Base-by-base conservation (phyloP, 2,888 invertebrate genomes). In the Leptodirus hochenwartii region DNA sequence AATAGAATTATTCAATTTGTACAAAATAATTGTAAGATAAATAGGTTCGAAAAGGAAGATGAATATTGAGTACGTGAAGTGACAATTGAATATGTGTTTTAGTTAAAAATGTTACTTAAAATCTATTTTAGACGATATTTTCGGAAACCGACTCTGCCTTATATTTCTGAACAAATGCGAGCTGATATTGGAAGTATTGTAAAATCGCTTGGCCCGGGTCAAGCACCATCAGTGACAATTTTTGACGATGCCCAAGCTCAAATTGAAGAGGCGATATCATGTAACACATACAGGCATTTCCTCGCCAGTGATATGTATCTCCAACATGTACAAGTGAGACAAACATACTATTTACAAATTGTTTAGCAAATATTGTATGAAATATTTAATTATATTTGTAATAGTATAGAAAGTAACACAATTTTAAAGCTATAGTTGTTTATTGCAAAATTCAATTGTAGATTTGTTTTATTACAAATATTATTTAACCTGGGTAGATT, bases 251-350 rank as follows among this genome's bases (percentile, higher is more conserved):
- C 55, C 16, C 56, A 57, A 41, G 45, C 47, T 24, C 52, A 66
- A 59, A 77, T 85, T 46, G 87, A 87, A 50, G 66, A 69, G 24
- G 69, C 78, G 34, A 85, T 93, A 52, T 77, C 77, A 39, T 76
- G 78, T 51, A 79, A 84, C 35, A 80, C 84, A 37, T 93, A 93
- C 62, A 82, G 81, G 34, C 78, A 84, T 56, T 95, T 95, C 60
- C 68, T 95, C 40, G 78, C 78, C 44, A 90, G 90, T 44, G 90
- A 91, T 47, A 70, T 82, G 56, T 93, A 91, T 64, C 73, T 91
- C 47, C 68, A 74, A 51, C 77, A 80, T 58, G 73, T 82, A 58
- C 69, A 77, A 61, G 60, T 75, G 59, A 59, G 68, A n/a, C n/a
- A n/a, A n/a, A n/a, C n/a, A n/a, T n/a, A n/a, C 63, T 17, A n/a